These are phyloP conservation scores for Hecatera dysodea DNA, from an alignment of 2,888 invertebrate genomes.

Conservation along the genomic window DNA sequence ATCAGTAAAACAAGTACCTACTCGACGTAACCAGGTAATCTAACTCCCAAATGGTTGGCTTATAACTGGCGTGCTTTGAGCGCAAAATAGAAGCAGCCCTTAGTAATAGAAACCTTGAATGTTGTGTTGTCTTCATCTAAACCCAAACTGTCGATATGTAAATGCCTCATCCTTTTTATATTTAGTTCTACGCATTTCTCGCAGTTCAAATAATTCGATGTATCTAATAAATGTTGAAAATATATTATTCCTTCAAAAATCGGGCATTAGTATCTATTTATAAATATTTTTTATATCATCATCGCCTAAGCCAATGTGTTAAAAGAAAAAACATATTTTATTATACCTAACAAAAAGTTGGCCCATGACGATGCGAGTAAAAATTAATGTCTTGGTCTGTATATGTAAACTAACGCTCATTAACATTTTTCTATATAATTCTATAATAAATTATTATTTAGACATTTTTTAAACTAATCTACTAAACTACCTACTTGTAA, in stretches of 20 bases:
- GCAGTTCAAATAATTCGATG: constrained; percentile 22
- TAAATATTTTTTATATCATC: constrained; percentile 37
- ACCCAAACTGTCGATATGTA: constrained; percentile 59
- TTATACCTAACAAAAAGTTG: constrained; percentile 39
- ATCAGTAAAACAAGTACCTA: constrained; percentile 2
- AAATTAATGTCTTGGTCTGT: constrained; percentile 49
- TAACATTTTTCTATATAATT: constrained; percentile 73
- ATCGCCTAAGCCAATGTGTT: constrained; percentile 40
- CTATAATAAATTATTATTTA: constrained; percentile 74
- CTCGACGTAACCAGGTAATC: background rate
- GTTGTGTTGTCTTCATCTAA: constrained; percentile 50
- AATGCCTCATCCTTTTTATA: constrained; percentile 44
- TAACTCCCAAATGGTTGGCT: background rate
- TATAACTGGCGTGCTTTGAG: constrained; percentile 4
- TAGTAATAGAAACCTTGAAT: constrained; percentile 49
- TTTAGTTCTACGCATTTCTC: constrained; percentile 40
- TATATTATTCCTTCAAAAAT: constrained; percentile 29
- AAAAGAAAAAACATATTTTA: constrained; percentile 52
- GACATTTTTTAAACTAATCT: constrained; percentile 75
- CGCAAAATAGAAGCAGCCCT: constrained; percentile 41
- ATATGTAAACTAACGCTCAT: constrained; percentile 69
- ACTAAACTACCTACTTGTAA: constrained; percentile 73
- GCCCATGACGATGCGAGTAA: constrained; percentile 39
- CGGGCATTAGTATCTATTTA: constrained; percentile 15
- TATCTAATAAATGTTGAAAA: constrained; percentile 8